A percentile compares a stretch with the other conserved stretches of the same genome.
phyloP scores from a whole-genome alignment of 2,113 vertebrate genomes.

The Chloebia gouldiae region DNA sequence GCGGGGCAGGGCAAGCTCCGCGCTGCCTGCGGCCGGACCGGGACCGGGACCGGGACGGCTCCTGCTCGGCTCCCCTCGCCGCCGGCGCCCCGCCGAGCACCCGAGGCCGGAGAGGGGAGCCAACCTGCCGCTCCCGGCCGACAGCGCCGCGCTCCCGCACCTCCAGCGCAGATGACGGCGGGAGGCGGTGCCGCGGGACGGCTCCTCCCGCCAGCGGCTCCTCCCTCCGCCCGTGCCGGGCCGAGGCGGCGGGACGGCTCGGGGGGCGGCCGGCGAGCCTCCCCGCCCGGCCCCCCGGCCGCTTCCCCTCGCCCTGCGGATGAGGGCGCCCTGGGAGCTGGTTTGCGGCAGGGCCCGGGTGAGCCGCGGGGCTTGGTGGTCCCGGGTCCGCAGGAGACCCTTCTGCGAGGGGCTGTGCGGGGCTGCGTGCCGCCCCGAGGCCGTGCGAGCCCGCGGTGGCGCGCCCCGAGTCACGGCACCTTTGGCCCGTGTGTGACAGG shows the following conservation, averaged over 20 bases:
- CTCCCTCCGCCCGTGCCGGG: background rate
- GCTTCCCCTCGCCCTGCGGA: fast-evolving
- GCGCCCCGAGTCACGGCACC: fast-evolving
- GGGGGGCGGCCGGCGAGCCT: fast-evolving
- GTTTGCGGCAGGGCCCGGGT: fast-evolving
- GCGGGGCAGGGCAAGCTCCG: background rate
- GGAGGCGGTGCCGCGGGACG: background rate
- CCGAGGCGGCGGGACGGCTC: fast-evolving
- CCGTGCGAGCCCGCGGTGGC: fast-evolving
- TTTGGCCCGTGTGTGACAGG: background rate
- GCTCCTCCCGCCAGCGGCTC: background rate
- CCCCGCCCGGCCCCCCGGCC: fast-evolving
- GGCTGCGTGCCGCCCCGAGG: background rate
- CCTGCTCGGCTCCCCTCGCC: background rate
- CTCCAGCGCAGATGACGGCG: background rate
- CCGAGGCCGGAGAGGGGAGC: fast-evolving
- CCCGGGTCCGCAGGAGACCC: fast-evolving
- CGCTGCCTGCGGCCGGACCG: background rate
- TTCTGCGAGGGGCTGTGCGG: fast-evolving
- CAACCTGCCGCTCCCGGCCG: fast-evolving
- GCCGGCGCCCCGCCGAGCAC: background rate
- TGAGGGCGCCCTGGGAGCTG: background rate
- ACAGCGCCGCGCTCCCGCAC: background rate
- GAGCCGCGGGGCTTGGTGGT: background rate
- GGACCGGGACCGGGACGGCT: background rate